phyloP scores from a whole-genome alignment of 2,888 invertebrate genomes.

The Orchestes rusci region DNA sequence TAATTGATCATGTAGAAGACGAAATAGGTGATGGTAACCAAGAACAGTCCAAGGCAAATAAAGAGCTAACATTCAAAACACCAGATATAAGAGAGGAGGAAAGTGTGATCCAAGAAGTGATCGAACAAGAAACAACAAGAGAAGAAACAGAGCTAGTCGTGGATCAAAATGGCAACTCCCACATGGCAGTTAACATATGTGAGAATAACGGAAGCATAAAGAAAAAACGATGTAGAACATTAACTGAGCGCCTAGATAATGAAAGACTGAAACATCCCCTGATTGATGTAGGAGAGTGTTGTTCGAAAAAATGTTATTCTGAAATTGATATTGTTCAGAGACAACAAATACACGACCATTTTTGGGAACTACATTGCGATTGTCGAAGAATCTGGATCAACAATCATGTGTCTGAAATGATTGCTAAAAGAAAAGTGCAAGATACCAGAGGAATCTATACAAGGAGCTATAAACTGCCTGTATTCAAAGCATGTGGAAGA shows the following conservation, averaged over 20 bases:
- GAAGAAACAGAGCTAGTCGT: neutral
- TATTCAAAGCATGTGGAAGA: neutral
- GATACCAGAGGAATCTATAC: neutral
- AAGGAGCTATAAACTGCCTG: neutral
- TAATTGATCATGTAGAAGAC: no score
- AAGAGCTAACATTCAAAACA: no score
- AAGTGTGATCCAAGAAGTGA: no score
- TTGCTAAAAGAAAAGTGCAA: neutral
- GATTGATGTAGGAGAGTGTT: neutral
- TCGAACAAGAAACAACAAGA: no score
- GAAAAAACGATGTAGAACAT: neutral
- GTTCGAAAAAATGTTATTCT: neutral
- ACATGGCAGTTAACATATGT: no score
- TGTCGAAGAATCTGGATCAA: constrained; percentile 1
- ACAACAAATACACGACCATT: neutral
- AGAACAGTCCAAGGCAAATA: no score
- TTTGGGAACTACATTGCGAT: neutral
- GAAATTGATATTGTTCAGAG: neutral
- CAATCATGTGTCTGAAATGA: neutral
- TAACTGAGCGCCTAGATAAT: constrained; percentile 1
- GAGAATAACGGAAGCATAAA: neutral
- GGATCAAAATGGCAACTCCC: neutral
- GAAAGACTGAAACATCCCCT: neutral
- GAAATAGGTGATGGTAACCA: neutral
- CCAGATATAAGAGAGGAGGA: no score